Conservation (phyloP, 1,140 invertebrate genomes). For the Ylistrum balloti region DNA sequence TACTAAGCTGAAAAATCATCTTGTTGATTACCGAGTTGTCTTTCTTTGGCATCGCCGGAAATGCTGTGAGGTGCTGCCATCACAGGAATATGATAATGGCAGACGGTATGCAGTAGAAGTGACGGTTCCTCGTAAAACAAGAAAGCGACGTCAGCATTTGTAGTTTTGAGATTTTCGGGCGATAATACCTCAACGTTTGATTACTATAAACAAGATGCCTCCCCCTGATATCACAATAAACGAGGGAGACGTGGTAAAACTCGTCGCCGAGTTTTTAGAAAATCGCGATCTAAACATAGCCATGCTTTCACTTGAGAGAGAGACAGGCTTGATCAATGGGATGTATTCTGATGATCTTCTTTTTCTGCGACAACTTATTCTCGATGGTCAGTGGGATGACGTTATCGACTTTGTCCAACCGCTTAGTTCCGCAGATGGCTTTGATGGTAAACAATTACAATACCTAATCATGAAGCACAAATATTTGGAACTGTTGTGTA, state of each 20-base stretch:
- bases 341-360: conserved; percentile 94
- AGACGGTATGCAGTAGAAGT: not conserved
- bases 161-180: not conserved
- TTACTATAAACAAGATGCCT: conserved; percentile 72
- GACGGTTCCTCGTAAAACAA: not conserved
- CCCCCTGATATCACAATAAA: conserved; percentile 74
- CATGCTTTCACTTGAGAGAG: conserved; percentile 95
- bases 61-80: not conserved
- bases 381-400: conserved; percentile 99
- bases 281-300: conserved; percentile 90
- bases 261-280: conserved; percentile 95
- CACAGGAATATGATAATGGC: conserved; percentile 15
- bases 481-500: conserved; percentile 96
- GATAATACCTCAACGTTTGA: not conserved
- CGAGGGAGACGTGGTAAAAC: conserved; percentile 96
- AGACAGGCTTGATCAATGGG: conserved; percentile 97
- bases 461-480: conserved; percentile 95
- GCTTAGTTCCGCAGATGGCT: conserved; percentile 87
- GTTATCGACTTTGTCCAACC: conserved; percentile 98
- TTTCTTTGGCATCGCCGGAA: not conserved
- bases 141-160: not conserved
- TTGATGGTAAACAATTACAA: conserved; percentile 87
- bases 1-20: too few relatives aligned
- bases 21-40: too few relatives aligned
- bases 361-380: conserved; percentile 94